Conservation (phyloP, 2,113 vertebrate genomes). For the Spilogale gracilis region DNA sequence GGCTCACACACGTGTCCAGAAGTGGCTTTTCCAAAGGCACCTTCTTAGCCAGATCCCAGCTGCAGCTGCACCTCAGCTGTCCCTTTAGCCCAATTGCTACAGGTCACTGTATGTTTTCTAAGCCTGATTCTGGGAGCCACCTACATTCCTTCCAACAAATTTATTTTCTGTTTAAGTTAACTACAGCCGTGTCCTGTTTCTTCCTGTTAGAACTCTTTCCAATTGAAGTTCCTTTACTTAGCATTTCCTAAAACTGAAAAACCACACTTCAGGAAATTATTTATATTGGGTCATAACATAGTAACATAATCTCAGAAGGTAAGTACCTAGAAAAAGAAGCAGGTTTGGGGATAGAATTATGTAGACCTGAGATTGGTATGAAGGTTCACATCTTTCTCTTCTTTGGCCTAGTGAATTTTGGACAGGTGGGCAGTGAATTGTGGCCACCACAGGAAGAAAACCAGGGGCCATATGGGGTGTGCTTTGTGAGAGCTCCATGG, state of each 20-base stretch:
- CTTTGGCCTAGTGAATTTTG: not conserved
- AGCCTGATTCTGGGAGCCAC: not conserved
- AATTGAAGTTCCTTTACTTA: not conserved
- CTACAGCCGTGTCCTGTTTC: not conserved
- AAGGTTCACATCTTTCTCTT: not conserved
- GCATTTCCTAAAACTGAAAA: not conserved
- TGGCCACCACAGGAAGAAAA: not conserved
- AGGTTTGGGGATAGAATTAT: not conserved
- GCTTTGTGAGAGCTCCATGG: not conserved
- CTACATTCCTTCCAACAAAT: not conserved
- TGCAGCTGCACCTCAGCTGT: not conserved
- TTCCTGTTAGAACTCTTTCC: not conserved
- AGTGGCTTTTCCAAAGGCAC: not conserved
- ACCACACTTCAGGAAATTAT: not conserved
- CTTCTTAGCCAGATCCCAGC: not conserved
- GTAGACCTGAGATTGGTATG: not conserved
- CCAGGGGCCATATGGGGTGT: rapidly evolving
- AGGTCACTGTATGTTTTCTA: not conserved
- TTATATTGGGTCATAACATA: not conserved
- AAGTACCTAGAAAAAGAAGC: not conserved
- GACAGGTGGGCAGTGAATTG: not conserved
- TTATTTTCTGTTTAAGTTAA: not conserved
- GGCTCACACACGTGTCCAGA: not conserved
- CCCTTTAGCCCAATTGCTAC: too few species aligned
- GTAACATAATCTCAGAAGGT: not conserved